Base-by-base conservation (phyloP, 2,888 invertebrate species). In the Dryocosmus kuriphilus region DNA sequence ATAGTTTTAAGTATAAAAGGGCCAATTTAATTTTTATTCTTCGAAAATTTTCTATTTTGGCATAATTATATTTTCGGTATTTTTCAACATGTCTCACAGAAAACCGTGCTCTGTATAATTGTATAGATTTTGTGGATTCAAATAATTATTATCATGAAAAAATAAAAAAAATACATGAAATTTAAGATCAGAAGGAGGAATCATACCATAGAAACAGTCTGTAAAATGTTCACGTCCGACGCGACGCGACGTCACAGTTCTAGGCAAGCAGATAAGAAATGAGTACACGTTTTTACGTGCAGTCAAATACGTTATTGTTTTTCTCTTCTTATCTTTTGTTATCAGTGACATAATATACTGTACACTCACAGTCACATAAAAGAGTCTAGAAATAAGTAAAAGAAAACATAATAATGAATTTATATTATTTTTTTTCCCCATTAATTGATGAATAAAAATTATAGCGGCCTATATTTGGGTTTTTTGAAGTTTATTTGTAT, bases 181-280 rank as follows among this genome's bases (percentile, higher is more conserved):
- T 5, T 46, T 46, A 46, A 19, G 46, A 19, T 11, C 19, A 8
- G 19, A 46, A 46, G 11, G n/a, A n/a, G 46, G n/a, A 46, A n/a
- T 19, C n/a, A 46, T 19, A 5, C n/a, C 19, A 46, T 46, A 46
- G 46, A 24, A 57, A 57, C 11, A 0, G 57, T 24, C n/a, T 57
- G 57, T 57, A 57, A 57, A 22, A 57, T 57, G n/a, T 24, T 22
- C 24, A 57, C 24, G 57, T 11, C 8, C 4, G 57, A 57, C 57
- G 57, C 24, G 11, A 57, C 35, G 35, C 4, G 57, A 57, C 57
- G 57, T 57, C 24, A 57, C 35, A 62, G 3, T 62, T 62, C 32
- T 32, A 32, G 32, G 7, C 62, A 32, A 62, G 32, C 9, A 62
- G 62, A 62, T 62, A 62, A 62, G 32, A 32, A 62, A 62, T 62